Base-by-base conservation (phyloP, 2,113 vertebrate species). In the Alligator sinensis region DNA sequence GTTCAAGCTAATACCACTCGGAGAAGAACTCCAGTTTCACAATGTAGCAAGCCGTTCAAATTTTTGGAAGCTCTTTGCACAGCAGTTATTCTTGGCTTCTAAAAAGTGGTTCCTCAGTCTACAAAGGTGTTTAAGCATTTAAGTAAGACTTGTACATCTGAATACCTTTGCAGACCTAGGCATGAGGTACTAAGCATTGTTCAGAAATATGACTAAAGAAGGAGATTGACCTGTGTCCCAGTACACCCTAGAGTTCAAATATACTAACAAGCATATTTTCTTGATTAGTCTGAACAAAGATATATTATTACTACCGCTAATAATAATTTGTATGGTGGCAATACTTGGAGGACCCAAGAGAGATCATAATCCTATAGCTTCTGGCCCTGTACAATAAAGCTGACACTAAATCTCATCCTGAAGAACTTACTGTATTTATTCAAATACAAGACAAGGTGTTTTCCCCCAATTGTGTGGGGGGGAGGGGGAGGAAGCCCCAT, bases 251-350 rank as follows among this genome's bases (percentile, higher is more conserved):
- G 79, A 58, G 86, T 75, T 62, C 83, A 92, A 89, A 47, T 76
- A 88, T 92, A n/a, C 81, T 92, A 95, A 84, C 55, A 78, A 84
- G 47, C 6, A 1, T 76, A 62, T 88, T 96, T 90, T 62, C 75
- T 47, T 88, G 61, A 89, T 55, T 92, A 82, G 63, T 28, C 34
- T 34, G 54, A 91, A 77, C n/a, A 82, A 34, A 88, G 89, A 88
- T 84, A 58, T 87, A 82, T 80, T 88, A 82, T 47, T 47, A 47
- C 47, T 47, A 47, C 64, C 86, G 34, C 47, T 77, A 15, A 15
- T 74, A 66, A 22, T 78, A 84, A 82, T 38, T 77, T 3, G 0
- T 54, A 6, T 21, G 77, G 54, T 83, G 59, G 6, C 84, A 34
- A 22, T 6, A 74, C 22, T 47, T 38, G 25, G 17, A 25, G 47